A percentile compares a stretch with the other conserved stretches of the same genome.
phyloP scores from a whole-genome alignment of 2,797 vertebrate genomes.

The Cossypha caffra region DNA sequence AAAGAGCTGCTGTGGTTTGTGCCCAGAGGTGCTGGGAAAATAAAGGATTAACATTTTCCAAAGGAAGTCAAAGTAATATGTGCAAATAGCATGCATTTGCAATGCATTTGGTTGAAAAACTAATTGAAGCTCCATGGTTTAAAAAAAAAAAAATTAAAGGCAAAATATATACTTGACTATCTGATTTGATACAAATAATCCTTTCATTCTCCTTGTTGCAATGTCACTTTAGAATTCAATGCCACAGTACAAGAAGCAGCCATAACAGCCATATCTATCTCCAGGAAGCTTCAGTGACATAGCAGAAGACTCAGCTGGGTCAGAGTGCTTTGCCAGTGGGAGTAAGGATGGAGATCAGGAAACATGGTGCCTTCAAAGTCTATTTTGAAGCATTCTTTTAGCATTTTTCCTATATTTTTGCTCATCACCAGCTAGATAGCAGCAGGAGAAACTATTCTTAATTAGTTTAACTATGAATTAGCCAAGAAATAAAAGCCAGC shows the following conservation, averaged over 20 bases:
- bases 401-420: background rate
- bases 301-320: background rate
- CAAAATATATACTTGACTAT: background rate
- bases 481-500: background rate
- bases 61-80: background rate
- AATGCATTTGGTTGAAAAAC: background rate
- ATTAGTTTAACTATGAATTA: background rate
- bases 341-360: background rate
- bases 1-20: background rate
- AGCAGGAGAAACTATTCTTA: background rate
- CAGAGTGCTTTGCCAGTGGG: background rate
- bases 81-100: background rate
- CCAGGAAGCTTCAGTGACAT: background rate
- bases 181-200: background rate
- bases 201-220: background rate
- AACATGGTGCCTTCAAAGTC: background rate
- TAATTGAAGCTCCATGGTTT: background rate
- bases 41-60: background rate
- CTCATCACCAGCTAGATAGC: background rate
- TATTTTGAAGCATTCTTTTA: background rate
- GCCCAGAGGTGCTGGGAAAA: background rate
- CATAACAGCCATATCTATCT: fast-evolving
- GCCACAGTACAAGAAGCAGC: fast-evolving
- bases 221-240: background rate
- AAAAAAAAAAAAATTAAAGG: background rate